A percentile compares a stretch with the other conserved stretches of the same genome.
Evolutionary conservation across 2,888 invertebrate genomes (phyloP).

Genomic region (Spatulosminthurus flaviceps): DNA sequence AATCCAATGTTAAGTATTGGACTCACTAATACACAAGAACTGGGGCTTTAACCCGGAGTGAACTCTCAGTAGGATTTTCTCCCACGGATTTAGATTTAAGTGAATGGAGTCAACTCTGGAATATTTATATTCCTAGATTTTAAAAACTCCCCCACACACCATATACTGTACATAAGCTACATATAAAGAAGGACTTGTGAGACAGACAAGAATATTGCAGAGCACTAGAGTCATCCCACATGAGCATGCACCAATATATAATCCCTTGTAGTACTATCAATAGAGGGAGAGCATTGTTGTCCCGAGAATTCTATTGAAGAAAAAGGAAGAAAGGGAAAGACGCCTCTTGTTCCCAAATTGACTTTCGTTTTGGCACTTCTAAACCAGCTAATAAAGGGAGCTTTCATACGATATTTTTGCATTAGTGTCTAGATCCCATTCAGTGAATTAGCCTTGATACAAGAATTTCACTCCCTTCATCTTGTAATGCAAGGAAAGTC

Average conservation of each 20-base stretch:
- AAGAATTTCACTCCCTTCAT: conserved; percentile 26
- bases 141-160: neutral
- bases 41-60: no score
- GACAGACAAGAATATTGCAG: neutral
- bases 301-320: neutral
- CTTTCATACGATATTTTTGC: conserved; percentile 61
- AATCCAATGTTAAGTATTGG: no score
- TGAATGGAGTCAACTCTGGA: no score
- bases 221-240: neutral
- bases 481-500: conserved; percentile 21
- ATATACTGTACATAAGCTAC: no score
- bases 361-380: conserved; percentile 51
- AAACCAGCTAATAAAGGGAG: conserved; percentile 40
- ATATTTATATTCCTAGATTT: neutral
- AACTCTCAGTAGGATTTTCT: no score
- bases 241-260: conserved; percentile 7
- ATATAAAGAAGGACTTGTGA: neutral
- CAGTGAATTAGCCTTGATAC: conserved; percentile 57
- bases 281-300: neutral
- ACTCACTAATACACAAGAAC: no score
- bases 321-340: neutral
- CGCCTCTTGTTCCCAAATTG: conserved; percentile 31
- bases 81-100: no score
- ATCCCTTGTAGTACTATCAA: no score
- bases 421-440: conserved; percentile 62